phyloP scores from a whole-genome alignment of 1,140 invertebrate species.

The Pissodes strobi region DNA sequence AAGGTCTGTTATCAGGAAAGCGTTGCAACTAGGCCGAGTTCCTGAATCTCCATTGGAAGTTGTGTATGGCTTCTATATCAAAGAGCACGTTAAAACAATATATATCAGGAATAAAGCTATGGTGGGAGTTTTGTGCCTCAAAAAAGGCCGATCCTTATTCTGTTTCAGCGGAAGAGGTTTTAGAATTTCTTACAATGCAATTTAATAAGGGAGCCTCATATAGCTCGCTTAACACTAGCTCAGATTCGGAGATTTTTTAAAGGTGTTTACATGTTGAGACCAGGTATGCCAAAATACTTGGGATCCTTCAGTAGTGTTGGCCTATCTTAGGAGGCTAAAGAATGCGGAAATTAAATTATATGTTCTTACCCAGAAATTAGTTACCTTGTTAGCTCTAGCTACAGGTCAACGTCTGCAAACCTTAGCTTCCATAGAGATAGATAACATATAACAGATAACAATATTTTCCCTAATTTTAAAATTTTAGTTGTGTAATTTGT shows the following conservation, averaged over 20 bases:
- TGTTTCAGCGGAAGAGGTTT: too few relatives aligned
- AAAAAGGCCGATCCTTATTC: neutral
- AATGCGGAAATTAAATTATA: neutral
- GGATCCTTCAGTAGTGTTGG: neutral
- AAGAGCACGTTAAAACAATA: neutral
- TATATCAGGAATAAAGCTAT: neutral
- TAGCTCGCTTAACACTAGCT: neutral
- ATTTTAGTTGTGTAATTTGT: too few relatives aligned
- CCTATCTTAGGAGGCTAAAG: neutral
- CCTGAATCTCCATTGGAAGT: too few relatives aligned
- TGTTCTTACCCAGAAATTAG: neutral
- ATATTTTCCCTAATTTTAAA: too few relatives aligned
- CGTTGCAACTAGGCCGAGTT: conserved; percentile 1
- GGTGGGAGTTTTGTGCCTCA: conserved; percentile 6
- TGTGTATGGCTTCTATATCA: conserved; percentile 3
- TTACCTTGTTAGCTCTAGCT: too few relatives aligned
- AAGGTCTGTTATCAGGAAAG: too few relatives aligned
- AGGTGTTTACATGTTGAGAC: too few relatives aligned
- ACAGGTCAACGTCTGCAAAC: neutral
- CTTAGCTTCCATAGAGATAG: neutral
- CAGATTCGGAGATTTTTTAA: neutral
- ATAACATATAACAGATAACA: too few relatives aligned
- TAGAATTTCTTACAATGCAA: too few relatives aligned
- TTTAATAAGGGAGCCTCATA: neutral
- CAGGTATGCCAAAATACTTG: neutral